phyloP scores from a whole-genome alignment of 2,888 invertebrate genomes.

The Gryllus longicercus region DNA sequence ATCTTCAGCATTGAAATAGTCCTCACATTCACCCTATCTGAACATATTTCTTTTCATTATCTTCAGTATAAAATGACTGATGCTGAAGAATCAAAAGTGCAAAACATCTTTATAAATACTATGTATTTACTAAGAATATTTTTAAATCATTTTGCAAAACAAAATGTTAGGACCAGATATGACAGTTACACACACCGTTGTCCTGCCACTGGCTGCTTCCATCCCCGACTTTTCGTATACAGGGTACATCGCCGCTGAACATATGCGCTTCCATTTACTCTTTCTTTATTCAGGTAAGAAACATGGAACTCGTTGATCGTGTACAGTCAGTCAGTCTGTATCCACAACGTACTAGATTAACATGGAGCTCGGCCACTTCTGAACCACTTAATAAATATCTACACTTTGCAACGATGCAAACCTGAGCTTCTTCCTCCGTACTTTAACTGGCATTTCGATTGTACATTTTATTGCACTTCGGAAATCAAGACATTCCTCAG shows the following conservation, averaged over 20 bases:
- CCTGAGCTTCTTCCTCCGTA: neutral
- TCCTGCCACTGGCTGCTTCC: neutral
- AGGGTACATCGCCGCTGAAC: neutral
- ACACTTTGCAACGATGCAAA: neutral
- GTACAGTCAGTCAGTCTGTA: neutral
- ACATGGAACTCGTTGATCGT: neutral
- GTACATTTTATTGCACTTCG: constrained; percentile 3
- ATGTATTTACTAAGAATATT: neutral
- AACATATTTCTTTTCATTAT: neutral
- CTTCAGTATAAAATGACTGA: constrained; percentile 17
- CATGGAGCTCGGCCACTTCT: too few relatives aligned
- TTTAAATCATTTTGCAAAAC: constrained; percentile 2
- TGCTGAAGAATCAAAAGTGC: constrained; percentile 17
- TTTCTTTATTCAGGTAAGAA: neutral
- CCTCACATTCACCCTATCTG: neutral
- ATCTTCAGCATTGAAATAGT: constrained; percentile 1
- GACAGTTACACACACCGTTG: neutral
- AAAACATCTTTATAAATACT: constrained; percentile 17
- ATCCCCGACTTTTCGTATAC: neutral
- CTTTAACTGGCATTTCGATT: neutral
- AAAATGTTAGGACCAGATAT: neutral
- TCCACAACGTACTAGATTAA: too few relatives aligned
- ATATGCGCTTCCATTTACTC: neutral
- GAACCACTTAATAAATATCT: neutral
- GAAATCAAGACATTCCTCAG: neutral